Evolutionary conservation across 2,113 vertebrate genomes (phyloP).

Genomic region (Nycticorax nycticorax): DNA sequence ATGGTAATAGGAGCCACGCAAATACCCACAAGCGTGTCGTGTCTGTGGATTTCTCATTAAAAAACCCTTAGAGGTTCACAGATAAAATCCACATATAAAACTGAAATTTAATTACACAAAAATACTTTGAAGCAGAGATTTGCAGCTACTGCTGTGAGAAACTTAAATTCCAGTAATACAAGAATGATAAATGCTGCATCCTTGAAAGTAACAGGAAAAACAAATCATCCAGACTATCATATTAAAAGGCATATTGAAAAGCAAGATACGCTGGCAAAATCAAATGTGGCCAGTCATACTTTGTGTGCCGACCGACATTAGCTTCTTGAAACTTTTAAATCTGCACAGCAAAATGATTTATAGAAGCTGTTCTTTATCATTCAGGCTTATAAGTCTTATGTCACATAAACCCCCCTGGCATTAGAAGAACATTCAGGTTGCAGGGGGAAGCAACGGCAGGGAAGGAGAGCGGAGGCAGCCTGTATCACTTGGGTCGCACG

Average conservation of each 20-base stretch:
- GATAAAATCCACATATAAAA: conserved; percentile 8
- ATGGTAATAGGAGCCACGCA: background rate
- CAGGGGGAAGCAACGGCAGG: background rate
- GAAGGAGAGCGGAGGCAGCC: background rate
- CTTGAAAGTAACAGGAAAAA: conserved; percentile 27
- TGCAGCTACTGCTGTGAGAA: background rate
- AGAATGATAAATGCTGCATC: conserved; percentile 17
- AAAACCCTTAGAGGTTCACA: background rate
- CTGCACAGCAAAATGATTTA: conserved; percentile 39
- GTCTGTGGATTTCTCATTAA: background rate
- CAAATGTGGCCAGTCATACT: background rate
- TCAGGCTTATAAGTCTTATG: background rate
- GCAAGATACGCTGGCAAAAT: background rate
- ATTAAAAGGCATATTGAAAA: conserved; percentile 44
- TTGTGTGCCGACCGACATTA: background rate
- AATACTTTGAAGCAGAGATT: background rate
- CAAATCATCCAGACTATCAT: conserved; percentile 17
- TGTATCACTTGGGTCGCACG: background rate
- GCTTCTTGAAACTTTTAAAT: background rate
- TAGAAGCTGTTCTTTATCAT: conserved; percentile 23
- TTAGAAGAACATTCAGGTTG: background rate
- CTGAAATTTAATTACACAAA: conserved; percentile 35
- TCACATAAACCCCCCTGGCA: background rate
- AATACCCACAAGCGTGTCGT: background rate
- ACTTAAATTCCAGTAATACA: background rate